Conservation (phyloP, 2,888 invertebrate genomes). For the Coelinius sp. region DNA sequence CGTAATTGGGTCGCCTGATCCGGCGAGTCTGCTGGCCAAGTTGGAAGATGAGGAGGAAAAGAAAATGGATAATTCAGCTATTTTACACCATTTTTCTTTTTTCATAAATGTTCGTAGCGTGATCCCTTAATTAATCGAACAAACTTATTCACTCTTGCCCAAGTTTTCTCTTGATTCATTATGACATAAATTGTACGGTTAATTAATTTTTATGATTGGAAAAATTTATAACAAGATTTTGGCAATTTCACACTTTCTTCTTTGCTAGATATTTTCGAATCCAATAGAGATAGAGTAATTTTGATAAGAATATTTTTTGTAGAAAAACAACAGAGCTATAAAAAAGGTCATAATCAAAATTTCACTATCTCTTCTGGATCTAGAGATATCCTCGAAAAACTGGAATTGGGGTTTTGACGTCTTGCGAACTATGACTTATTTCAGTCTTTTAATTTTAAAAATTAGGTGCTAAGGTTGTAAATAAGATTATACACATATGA, state of each 20-base stretch:
- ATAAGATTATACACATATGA: conserved; percentile 41
- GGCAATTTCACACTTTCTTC: too few relatives aligned
- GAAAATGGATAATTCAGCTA: neutral
- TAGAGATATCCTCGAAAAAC: too few relatives aligned
- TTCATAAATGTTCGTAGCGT: neutral
- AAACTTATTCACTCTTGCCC: conserved; percentile 11
- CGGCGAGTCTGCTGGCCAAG: neutral
- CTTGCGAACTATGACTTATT: too few relatives aligned
- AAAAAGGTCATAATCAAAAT: too few relatives aligned
- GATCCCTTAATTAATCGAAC: neutral
- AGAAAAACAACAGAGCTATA: too few relatives aligned
- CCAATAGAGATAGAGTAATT: too few relatives aligned
- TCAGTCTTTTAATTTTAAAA: too few relatives aligned
- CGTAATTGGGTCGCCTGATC: conserved; percentile 26
- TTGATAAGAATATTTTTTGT: too few relatives aligned
- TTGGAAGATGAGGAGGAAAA: neutral
- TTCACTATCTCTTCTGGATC: too few relatives aligned
- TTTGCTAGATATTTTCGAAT: too few relatives aligned
- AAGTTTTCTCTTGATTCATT: neutral
- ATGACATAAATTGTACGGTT: neutral
- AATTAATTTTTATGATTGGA: neutral
- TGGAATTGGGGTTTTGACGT: too few relatives aligned
- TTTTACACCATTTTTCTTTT: neutral
- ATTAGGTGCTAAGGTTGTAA: neutral
- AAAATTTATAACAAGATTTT: too few relatives aligned